Evolutionary conservation across 2,113 vertebrate species (phyloP).

Genomic region (Bos indicus): DNA sequence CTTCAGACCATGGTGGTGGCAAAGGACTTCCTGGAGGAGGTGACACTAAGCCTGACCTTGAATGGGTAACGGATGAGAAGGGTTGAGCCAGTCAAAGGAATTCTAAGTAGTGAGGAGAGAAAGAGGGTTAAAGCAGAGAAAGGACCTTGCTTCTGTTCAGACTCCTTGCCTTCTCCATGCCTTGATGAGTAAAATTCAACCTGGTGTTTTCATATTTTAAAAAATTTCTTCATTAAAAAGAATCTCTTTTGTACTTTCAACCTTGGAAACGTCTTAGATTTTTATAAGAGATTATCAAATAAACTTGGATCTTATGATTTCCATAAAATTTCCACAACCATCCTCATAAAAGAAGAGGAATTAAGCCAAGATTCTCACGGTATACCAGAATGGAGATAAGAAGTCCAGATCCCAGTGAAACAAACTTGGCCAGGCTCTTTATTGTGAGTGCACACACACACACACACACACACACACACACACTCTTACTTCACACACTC

Average conservation of each 20-base stretch:
- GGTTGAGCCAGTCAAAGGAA: not conserved
- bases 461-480: not conserved
- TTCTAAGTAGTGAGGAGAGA: no score
- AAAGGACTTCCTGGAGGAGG: not conserved
- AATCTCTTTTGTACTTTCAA: not conserved
- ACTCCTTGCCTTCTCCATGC: not conserved
- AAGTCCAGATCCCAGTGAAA: not conserved
- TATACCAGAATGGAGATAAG: not conserved
- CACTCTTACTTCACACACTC: not conserved
- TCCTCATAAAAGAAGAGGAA: slow-evolving; percentile 7
- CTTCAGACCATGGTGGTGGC: not conserved
- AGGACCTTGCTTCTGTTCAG: not conserved
- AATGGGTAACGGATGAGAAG: not conserved
- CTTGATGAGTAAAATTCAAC: not conserved
- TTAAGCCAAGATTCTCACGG: not conserved
- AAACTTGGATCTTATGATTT: slow-evolving; percentile 18
- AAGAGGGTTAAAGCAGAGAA: not conserved
- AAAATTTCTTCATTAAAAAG: not conserved
- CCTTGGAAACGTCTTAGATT: not conserved
- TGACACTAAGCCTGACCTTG: not conserved
- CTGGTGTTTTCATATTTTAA: not conserved
- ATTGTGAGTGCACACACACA: not conserved
- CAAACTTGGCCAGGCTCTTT: not conserved
- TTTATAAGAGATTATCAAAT: not conserved
- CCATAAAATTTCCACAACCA: slow-evolving; percentile 4